These are phyloP conservation scores for Passer domesticus DNA, from an alignment of 2,113 vertebrate species.

Conservation along the genomic window DNA sequence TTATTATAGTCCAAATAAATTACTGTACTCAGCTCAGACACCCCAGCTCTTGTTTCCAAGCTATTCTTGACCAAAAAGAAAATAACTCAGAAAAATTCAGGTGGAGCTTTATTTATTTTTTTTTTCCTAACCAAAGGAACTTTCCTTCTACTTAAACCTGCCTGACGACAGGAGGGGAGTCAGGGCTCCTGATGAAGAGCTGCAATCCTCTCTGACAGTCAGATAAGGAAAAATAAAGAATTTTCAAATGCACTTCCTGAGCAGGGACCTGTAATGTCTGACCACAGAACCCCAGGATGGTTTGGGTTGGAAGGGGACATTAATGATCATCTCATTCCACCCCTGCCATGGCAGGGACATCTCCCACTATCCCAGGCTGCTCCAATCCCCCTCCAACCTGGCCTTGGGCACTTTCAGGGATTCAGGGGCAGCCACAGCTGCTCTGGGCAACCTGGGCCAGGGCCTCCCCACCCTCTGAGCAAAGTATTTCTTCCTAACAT, in stretches of 20 bases:
- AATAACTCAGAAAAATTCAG: not conserved
- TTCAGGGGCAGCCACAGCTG: not conserved
- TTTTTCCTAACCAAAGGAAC: not conserved
- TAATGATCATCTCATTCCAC: accelerated
- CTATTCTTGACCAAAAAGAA: not conserved
- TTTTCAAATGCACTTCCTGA: not conserved
- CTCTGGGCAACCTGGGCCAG: not conserved
- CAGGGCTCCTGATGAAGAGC: not conserved
- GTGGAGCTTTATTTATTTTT: not conserved
- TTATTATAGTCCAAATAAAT: not conserved
- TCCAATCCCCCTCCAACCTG: accelerated
- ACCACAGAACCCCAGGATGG: not conserved
- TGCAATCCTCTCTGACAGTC: not conserved
- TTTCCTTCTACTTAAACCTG: not conserved
- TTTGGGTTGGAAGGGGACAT: not conserved
- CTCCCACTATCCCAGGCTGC: accelerated
- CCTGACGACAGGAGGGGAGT: not conserved
- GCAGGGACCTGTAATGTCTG: not conserved
- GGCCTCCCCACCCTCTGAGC: not conserved
- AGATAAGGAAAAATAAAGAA: not conserved
- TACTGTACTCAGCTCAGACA: not conserved
- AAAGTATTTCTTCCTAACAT: not conserved
- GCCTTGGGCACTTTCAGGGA: not conserved
- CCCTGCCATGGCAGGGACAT: not conserved
- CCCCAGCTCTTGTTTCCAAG: not conserved